These are phyloP conservation scores for Herminia tarsipennalis DNA, from an alignment of 2,888 invertebrate genomes.

Conservation along the genomic window DNA sequence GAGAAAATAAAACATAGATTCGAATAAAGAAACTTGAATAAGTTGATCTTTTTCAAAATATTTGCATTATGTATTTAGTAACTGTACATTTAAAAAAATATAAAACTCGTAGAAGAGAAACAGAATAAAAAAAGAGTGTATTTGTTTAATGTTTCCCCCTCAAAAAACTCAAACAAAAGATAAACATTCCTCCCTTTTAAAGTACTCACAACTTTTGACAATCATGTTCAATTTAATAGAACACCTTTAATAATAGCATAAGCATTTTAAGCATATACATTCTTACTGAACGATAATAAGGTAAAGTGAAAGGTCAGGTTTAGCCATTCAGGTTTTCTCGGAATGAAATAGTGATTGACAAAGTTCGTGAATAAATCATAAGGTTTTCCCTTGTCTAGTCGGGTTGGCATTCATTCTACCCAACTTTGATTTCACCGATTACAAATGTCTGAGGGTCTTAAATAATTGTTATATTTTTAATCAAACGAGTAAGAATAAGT, in stretches of 20 bases:
- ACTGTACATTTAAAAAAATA: too few species aligned
- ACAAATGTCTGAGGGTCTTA: neutral
- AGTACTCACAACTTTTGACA: neutral
- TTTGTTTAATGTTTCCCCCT: too few species aligned
- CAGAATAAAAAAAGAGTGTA: too few species aligned
- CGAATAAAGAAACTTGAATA: too few species aligned
- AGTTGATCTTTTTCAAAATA: too few species aligned
- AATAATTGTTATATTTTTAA: too few species aligned
- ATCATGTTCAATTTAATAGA: neutral
- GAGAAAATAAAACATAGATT: too few species aligned
- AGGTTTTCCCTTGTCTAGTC: neutral
- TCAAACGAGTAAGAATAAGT: too few species aligned
- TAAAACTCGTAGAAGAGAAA: too few species aligned
- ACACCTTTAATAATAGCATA: neutral
- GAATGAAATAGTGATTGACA: conserved; percentile 11
- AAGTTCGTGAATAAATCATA: conserved; percentile 15
- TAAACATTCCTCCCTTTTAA: too few species aligned
- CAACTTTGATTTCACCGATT: conserved; percentile 5
- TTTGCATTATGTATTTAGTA: too few species aligned
- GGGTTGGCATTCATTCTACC: neutral
- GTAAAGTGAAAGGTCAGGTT: conserved; percentile 4
- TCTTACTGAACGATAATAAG: conserved; percentile 1
- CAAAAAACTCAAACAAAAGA: too few species aligned
- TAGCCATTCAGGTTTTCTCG: conserved; percentile 3
- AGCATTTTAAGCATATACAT: conserved; percentile 1